Evolutionary conservation across 2,113 vertebrate genomes (phyloP), one percentile per base, ranked within the genome.

Genomic region (Upupa epops): DNA sequence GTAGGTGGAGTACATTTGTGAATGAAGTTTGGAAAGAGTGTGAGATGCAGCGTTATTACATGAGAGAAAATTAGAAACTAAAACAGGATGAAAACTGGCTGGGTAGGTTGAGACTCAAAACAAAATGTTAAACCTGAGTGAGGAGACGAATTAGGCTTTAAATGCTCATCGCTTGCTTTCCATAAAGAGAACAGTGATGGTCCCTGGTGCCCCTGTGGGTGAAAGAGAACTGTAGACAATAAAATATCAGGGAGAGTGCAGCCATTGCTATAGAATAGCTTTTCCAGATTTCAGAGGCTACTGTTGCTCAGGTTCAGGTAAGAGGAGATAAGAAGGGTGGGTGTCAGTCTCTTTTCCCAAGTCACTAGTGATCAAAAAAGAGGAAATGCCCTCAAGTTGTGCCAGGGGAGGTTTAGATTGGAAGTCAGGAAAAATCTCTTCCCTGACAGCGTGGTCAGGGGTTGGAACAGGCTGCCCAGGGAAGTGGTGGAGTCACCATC

Each of bases 131-230:
- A 91, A 69, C 34, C 26, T 65, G 73, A 86, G 83, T 32, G 51
- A 93, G 73, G 65, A 68, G 64, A 64, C 61, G 92, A 54, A 70
- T 95, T 92, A 91, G 79, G 72, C 88, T 94, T 80, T 93, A 78
- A 91, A 66, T 18, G 72, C 58, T 73, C 76, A 81, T 68, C n/a
- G 74, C 74, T 51, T 75, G 71, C 60, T 93, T 81, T 89, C 88
- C 86, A 51, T 69, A 69, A 65, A 76, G 86, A 81, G 84, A 75
- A 22, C 51, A 85, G 65, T 26, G 51, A 73, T 91, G 65, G 68
- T 95, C 85, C 72, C 75, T 66, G 58, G 69, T 86, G 84, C 85
- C 89, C 45, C 51, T 77, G 32, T 0, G 1, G n/a, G 34, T 73
- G 70, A 68, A 77, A 90, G 69, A 89, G 79, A 82, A 5, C 7